Evolutionary conservation across 1,140 invertebrate genomes (phyloP), one percentile per base, ranked within the genome.

Genomic region (Thrips palmi): DNA sequence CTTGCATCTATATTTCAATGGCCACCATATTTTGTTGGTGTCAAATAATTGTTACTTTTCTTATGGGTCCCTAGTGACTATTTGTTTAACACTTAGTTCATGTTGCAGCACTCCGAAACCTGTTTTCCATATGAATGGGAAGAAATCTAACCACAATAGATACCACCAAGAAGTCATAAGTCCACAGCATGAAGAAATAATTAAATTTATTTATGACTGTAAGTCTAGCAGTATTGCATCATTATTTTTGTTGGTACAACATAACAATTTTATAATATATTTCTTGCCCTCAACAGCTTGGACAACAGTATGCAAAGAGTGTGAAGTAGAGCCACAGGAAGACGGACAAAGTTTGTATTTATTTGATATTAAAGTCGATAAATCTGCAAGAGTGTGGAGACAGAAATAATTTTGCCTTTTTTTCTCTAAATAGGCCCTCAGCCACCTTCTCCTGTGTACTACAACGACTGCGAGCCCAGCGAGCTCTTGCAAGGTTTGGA

Each of bases 141-240:
- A 72, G 65, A 73, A 64, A 54, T 68, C 59, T 54, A 55, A 56
- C 50, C 64, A 53, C 54, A 66, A 62, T 55, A 65, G 65, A 64
- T 65, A 63, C 54, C 62, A 64, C 41, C 70, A 73, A 47, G 67
- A 74, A 59, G 62, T 64, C 40, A 72, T 77, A 28, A 72, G 67
- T 37, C 73, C 74, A 33, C 70, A 77, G 44, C 74, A 79, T 49
- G 71, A 77, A 50, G 74, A 76, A 58, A 65, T 79, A 33, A 74
- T 77, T 52, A 74, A 69, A 59, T 79, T 67, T 56, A 68, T 79
- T 45, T 67, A 71, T 55, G 73, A 76, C 57, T 72, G 71, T 74
- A 62, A 67, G 68, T 66, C 42, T 33, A 12, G 22, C n/a, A 27
- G 24, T n/a, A n/a, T n/a, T n/a, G n/a, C n/a, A n/a, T n/a, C n/a